phyloP scores from a whole-genome alignment of 64 coral and sea anemone genomes.

The Stylophora pistillata region DNA sequence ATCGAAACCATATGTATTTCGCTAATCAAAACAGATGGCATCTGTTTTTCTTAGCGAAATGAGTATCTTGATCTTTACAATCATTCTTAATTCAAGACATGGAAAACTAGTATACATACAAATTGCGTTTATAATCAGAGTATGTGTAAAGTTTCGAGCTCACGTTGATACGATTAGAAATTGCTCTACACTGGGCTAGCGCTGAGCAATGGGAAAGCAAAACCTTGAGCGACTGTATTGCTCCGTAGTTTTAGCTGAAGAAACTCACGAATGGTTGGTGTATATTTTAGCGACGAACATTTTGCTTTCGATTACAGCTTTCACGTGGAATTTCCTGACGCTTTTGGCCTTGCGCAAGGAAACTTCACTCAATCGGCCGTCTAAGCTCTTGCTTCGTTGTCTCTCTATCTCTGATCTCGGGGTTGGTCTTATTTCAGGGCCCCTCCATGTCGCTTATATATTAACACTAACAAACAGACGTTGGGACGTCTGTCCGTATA shows the following conservation, averaged over 20 bases:
- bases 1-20: no score
- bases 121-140: no score
- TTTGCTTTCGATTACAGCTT: neutral
- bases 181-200: neutral
- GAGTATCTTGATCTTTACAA: no score
- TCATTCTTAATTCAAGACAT: no score
- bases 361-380: constrained; percentile 3
- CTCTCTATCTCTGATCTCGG: neutral
- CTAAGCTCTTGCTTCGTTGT: constrained; percentile 9
- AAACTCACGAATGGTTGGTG: neutral
- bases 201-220: neutral
- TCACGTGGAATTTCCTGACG: neutral
- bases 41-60: no score
- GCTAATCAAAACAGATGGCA: no score
- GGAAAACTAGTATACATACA: no score
- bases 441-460: neutral
- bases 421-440: neutral
- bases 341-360: constrained; percentile 15
- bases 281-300: neutral
- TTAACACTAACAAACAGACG: neutral
- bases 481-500: neutral
- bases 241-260: neutral
- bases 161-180: neutral
- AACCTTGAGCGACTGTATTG: neutral
- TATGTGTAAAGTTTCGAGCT: no score